Base-by-base conservation (phyloP, 2,888 invertebrate genomes). In the Hirtodrosophila duncani region DNA sequence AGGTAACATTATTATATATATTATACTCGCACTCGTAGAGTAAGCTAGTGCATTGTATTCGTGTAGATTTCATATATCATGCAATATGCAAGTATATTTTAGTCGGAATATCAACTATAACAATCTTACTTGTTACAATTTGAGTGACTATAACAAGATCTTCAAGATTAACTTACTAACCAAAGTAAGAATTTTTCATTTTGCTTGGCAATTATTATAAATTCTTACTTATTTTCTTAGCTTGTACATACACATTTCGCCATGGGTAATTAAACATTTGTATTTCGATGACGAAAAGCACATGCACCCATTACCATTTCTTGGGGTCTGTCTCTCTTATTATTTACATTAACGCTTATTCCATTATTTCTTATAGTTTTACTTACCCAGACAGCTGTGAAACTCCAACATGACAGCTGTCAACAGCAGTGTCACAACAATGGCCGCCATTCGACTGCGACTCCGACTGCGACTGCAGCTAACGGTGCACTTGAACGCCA, bases 371-470 rank as follows among this genome's bases (percentile, higher is more conserved):
- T 43, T n/a, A 16, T 20, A 16, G 7, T 46, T 4, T 51, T 21
- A 74, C 75, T 77, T 51, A 77, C 75, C 81, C 61, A 60, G 41
- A 42, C 67, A 67, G 59, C 42, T 63, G 46, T 43, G 51, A 36
- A 53, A 57, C 36, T 49, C 41, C 42, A 56, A 38, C 20, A 55
- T 7, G 50, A 48, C 27, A 46, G 29, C 49, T 58, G 49, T 29
- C 17, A n/a, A n/a, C n/a, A 58, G 20, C 20, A 56, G 21, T 11
- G 37, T 13, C 21, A 56, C 11, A 53, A 69, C 31, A 58, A 66
- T 49, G 49, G 44, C 44, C 17, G 36, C 23, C 26, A 43, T 18
- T 21, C 3, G 23, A 20, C 23, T 26, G 26, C 3, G 3, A 9
- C 9, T 26, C n/a, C 9, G 3, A 3, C 9, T 26, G 26, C 26